Evolutionary conservation across 2,888 invertebrate genomes (phyloP).

Genomic region (Idaea biselata): DNA sequence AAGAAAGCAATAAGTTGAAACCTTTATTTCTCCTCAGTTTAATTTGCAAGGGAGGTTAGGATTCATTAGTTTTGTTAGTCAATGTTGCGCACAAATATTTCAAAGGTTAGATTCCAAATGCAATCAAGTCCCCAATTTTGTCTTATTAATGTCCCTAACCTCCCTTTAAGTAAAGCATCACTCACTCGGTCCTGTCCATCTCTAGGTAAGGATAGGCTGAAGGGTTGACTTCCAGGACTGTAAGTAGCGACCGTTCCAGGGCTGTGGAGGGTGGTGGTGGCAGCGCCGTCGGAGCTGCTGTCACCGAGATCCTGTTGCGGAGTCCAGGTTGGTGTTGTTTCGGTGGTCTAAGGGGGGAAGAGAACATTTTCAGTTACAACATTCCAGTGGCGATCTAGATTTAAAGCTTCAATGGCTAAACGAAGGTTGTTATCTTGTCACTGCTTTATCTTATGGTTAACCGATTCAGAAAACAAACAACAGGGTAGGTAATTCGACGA

Average conservation of each 20-base stretch:
- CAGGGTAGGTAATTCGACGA: too few species aligned
- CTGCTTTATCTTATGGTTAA: too few species aligned
- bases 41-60: constrained; percentile 61
- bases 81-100: constrained; percentile 3
- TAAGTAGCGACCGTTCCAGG: constrained; percentile 51
- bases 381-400: too few species aligned
- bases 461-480: too few species aligned
- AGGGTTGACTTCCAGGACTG: constrained; percentile 81
- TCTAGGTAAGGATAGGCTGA: constrained; percentile 88
- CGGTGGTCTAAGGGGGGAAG: background rate
- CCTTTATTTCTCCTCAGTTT: constrained; percentile 71
- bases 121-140: constrained; percentile 10
- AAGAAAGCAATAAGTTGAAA: constrained; percentile 31
- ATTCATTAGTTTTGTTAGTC: constrained; percentile 53
- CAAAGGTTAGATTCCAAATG: background rate
- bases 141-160: constrained; percentile 43
- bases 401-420: too few species aligned
- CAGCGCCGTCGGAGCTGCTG: constrained; percentile 74
- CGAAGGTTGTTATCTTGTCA: background rate
- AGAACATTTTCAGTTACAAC: background rate
- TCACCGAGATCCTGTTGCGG: constrained; percentile 93
- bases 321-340: constrained; percentile 82
- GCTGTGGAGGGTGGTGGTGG: constrained; percentile 31
- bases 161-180: constrained; percentile 47
- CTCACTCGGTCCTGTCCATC: constrained; percentile 76